Evolutionary conservation across 2,797 vertebrate species (phyloP), one percentile per base, ranked within the genome.

Genomic region (Anableps anableps): DNA sequence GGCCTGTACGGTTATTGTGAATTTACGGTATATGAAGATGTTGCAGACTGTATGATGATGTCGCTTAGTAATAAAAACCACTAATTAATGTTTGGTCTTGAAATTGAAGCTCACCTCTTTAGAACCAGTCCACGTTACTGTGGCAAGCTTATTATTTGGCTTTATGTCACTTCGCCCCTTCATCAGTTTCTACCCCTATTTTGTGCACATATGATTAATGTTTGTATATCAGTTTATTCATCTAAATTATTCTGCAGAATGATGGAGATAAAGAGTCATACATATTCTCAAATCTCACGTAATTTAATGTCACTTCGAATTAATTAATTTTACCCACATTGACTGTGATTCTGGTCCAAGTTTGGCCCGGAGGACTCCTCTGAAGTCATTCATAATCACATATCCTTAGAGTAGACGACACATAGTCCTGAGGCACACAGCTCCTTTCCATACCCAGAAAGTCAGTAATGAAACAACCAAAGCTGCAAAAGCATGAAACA

Each of bases 21-120:
- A 82, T 86, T 82, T 55, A 74, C 79, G 81, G 36, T 66, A 85
- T 83, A 83, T 81, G 81, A 82, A 80, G 72, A 79, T 85, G 79
- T 86, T 80, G 81, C 77, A 50, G 80, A 87, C 84, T 92, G 86
- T 89, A 77, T 83, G 7, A 85, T 88, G 79, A 86, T 89, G 80
- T 91, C 79, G 77, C 76, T 76, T 79, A 80, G 80, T 76, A 90
- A 91, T 90, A 92, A 87, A 86, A 78, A 91, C 71, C 86, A 93
- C 90, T 88, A 77, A 84, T 80, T 90, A 82, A 78, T 87, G 75
- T 86, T 85, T 89, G 26, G 79, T 83, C 79, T 85, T 88, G 66
- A 88, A 83, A 87, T 85, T 74, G 78, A 75, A 76, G 83, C 68
- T 80, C 62, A 90, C 77, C 51, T 89, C 86, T 81, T 76, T 84